Conservation (phyloP, 2,888 invertebrate species). For the Carpatolechia fugitivella region DNA sequence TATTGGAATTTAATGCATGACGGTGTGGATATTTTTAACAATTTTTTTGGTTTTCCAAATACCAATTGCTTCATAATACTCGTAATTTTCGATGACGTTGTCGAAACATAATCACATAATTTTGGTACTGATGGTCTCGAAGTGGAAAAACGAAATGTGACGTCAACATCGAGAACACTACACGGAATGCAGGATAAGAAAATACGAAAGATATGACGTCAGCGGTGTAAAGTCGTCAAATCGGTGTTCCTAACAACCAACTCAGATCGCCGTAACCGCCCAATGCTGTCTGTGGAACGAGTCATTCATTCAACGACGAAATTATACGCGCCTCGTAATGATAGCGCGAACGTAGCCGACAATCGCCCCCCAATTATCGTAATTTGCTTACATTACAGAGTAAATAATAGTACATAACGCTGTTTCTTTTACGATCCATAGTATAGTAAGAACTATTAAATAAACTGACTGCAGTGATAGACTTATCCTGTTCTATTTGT, state of each 20-base stretch:
- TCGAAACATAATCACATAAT: too few relatives aligned
- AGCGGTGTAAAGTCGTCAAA: not conserved
- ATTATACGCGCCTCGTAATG: slow-evolving; percentile 7
- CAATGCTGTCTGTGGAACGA: not conserved
- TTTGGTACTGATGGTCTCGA: too few relatives aligned
- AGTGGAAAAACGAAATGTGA: too few relatives aligned
- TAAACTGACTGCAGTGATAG: not conserved
- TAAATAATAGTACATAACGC: not conserved
- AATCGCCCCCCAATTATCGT: slow-evolving; percentile 2
- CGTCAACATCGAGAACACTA: too few relatives aligned
- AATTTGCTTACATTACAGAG: not conserved
- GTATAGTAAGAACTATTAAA: not conserved
- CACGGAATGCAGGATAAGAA: not conserved
- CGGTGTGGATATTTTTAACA: too few relatives aligned
- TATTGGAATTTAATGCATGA: not conserved
- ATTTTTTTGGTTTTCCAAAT: too few relatives aligned
- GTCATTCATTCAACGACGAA: slow-evolving; percentile 13
- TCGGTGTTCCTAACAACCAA: not conserved
- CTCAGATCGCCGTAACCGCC: not conserved
- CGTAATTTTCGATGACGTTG: too few relatives aligned
- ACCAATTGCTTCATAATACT: too few relatives aligned
- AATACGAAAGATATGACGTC: not conserved
- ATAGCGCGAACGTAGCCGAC: not conserved
- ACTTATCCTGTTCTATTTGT: not conserved
- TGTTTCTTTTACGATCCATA: not conserved